Base-by-base conservation (phyloP, 2,797 vertebrate genomes). In the Sitta carolinensis region DNA sequence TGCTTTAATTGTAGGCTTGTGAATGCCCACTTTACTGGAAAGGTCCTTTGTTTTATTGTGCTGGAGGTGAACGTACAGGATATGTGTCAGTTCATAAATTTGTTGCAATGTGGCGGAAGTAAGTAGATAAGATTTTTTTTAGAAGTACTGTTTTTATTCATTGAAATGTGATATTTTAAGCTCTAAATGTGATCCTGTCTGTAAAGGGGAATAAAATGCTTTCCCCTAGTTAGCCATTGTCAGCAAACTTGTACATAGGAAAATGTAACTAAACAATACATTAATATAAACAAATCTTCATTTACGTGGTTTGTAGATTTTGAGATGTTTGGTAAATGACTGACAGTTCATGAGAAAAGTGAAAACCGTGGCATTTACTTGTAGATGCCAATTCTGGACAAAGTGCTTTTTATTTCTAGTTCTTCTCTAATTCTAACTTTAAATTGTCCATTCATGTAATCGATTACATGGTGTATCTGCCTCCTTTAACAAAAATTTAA, bases 51-150 rank as follows among this genome's bases (percentile, higher is more conserved):
- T 99, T 99, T 98, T 98, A 96, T 84, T 97, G 97, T 27, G 98
- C 99, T 66, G 99, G 99, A 91, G 99, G 99, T 74, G 99, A 99
- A 97, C 98, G 99, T 97, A 99, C 99, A 29, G 99, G 99, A 97
- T 98, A 98, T 2, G 98, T 99, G 95, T 99, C 99, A 1, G 99
- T 99, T 79, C 99, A 99, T 98, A 99, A 99, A 97, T 99, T 99
- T 78, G 97, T 99, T 91, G 99, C 99, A 88, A 99, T 99, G 99
- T 99, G 99, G 99, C 97, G 99, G 97, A 99, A 99, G 99, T 99
- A 98, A 99, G 98, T 98, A 43, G 66, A 17, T 78, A 32, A 54
- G 23, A 7, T 36, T 50, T 42, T 42, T 87, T 86, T 83, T 61
- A n/a, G n/a, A 94, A 86, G 38, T 57, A n/a, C 19, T 76, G 18